phyloP scores from a whole-genome alignment of 2,888 invertebrate genomes.

The Pandemis cinnamomeana region DNA sequence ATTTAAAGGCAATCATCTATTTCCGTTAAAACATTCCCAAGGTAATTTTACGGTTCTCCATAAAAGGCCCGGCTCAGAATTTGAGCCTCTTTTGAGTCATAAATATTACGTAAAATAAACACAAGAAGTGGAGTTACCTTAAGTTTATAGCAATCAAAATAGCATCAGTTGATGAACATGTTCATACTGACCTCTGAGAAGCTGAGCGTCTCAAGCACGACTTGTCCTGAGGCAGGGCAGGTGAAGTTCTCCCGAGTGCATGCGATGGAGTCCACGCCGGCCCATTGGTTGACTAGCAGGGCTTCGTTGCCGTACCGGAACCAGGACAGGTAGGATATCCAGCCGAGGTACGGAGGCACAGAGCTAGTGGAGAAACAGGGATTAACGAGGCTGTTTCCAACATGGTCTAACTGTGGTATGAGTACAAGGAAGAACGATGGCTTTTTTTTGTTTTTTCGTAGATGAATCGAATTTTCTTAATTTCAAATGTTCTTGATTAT shows the following conservation, averaged over 20 bases:
- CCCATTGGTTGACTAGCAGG: constrained; percentile 95
- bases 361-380: constrained; percentile 81
- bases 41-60: no score
- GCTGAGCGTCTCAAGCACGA: constrained; percentile 91
- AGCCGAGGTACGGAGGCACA: constrained; percentile 92
- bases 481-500: no score
- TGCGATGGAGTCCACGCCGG: constrained; percentile 89
- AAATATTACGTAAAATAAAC: no score
- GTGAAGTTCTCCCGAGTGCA: constrained; percentile 90
- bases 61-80: no score
- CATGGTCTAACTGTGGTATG: no score
- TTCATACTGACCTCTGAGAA: constrained; percentile 88
- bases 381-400: background rate
- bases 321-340: constrained; percentile 96
- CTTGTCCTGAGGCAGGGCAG: constrained; percentile 91
- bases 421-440: no score
- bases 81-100: no score
- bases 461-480: no score
- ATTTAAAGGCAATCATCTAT: background rate
- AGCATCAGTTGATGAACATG: background rate
- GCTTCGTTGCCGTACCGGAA: constrained; percentile 97
- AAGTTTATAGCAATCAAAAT: no score
- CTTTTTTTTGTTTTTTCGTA: no score
- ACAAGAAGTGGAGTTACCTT: no score
- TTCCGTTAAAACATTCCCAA: background rate